These are phyloP conservation scores for Cantharis flavilabris DNA, from an alignment of 2,888 invertebrate species.

Conservation along the genomic window DNA sequence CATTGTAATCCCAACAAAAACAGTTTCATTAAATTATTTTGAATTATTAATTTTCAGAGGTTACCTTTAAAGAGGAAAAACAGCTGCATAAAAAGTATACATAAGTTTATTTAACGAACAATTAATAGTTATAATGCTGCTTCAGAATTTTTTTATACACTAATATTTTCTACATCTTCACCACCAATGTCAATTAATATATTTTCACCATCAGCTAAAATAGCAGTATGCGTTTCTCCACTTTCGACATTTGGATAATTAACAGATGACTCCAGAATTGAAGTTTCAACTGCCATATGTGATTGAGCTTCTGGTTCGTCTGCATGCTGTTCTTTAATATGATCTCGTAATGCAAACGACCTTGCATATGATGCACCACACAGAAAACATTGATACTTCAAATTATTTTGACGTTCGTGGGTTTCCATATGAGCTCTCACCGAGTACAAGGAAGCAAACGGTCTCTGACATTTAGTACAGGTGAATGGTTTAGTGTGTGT, in stretches of 20 bases:
- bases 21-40: no score
- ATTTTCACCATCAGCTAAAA: slow-evolving; percentile 41
- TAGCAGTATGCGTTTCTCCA: slow-evolving; percentile 36
- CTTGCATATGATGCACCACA: slow-evolving; percentile 81
- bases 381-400: slow-evolving; percentile 69
- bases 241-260: slow-evolving; percentile 28
- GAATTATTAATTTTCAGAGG: no score
- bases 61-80: not conserved
- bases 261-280: slow-evolving; percentile 23
- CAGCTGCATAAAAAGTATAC: not conserved
- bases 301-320: not conserved
- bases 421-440: slow-evolving; percentile 77
- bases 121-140: not conserved
- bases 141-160: not conserved
- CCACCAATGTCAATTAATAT: slow-evolving; percentile 18
- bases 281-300: slow-evolving; percentile 15
- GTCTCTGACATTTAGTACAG: slow-evolving; percentile 76
- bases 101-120: not conserved
- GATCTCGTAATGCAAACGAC: slow-evolving; percentile 74
- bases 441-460: slow-evolving; percentile 78
- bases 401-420: slow-evolving; percentile 69
- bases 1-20: no score
- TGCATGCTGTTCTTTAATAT: slow-evolving; percentile 68
- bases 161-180: slow-evolving; percentile 12
- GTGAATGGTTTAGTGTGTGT: slow-evolving; percentile 81